Evolutionary conservation across 2,797 vertebrate genomes (phyloP).

Genomic region (Acanthornis magna): DNA sequence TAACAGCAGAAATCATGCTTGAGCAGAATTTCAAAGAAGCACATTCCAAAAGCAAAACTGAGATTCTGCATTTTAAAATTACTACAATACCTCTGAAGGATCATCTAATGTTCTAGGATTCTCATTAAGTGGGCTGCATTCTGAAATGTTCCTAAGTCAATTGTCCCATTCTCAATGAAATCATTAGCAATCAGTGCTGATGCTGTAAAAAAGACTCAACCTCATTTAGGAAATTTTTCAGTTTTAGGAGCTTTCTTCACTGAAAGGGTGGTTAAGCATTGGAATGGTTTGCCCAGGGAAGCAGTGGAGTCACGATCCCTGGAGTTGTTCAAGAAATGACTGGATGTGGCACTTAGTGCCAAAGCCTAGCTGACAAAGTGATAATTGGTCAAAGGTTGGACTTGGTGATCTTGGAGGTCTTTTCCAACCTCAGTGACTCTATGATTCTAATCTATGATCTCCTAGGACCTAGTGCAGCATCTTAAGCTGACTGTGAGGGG

Average conservation of each 20-base stretch:
- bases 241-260: neutral
- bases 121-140: neutral
- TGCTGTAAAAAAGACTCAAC: neutral
- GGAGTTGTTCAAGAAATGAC: neutral
- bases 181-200: neutral
- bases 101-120: neutral
- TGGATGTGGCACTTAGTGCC: too few relatives aligned
- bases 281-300: neutral
- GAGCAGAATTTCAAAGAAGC: neutral
- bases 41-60: neutral
- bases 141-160: neutral
- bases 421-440: neutral
- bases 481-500: neutral
- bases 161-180: neutral
- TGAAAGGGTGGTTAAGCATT: neutral
- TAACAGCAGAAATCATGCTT: neutral
- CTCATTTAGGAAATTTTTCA: neutral
- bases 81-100: neutral
- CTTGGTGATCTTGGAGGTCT: fast-evolving
- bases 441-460: neutral
- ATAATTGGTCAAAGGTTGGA: neutral
- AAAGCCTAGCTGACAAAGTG: neutral
- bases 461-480: neutral
- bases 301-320: too few relatives aligned
- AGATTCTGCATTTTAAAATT: neutral